These are phyloP conservation scores for Paramormyrops kingsleyae DNA, from an alignment of 2,113 vertebrate species.

Conservation along the genomic window DNA sequence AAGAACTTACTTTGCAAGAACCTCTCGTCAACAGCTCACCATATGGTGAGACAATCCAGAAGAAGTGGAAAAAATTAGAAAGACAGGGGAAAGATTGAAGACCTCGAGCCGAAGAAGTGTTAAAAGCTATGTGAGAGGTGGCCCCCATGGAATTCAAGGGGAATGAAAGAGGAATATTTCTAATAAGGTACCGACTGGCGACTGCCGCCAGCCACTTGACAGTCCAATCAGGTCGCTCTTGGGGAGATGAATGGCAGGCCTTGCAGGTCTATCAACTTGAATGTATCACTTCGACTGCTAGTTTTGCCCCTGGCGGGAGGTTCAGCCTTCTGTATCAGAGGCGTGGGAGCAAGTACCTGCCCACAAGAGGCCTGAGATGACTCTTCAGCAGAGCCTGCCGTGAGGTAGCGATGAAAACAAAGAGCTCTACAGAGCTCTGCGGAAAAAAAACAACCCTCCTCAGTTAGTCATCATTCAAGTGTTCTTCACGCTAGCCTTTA, in stretches of 20 bases:
- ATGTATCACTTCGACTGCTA: slow-evolving; percentile 9
- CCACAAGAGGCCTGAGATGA: slow-evolving; percentile 25
- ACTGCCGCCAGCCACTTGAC: neutral
- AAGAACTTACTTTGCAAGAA: neutral
- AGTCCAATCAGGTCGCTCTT: neutral
- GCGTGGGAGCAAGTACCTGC: slow-evolving; percentile 24
- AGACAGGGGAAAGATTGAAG: neutral
- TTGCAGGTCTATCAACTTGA: neutral
- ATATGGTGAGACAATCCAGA: neutral
- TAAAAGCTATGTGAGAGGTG: neutral
- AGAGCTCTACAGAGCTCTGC: slow-evolving; percentile 1
- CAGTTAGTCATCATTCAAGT: slow-evolving; percentile 34
- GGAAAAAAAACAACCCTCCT: slow-evolving; percentile 1
- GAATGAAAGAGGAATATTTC: neutral
- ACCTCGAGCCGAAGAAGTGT: neutral
- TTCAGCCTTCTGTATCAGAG: neutral
- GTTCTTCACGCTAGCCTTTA: slow-evolving; percentile 28
- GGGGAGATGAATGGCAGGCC: neutral
- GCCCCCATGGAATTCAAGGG: neutral
- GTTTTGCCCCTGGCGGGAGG: slow-evolving; percentile 15
- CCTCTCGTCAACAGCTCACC: neutral
- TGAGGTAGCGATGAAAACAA: slow-evolving; percentile 31
- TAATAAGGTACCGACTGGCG: neutral
- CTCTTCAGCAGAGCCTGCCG: slow-evolving; percentile 23
- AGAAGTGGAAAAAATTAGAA: neutral